Evolutionary conservation across 1,140 invertebrate species (phyloP), one percentile per base, ranked within the genome.

Genomic region (Aphaenogaster ashmeadi): DNA sequence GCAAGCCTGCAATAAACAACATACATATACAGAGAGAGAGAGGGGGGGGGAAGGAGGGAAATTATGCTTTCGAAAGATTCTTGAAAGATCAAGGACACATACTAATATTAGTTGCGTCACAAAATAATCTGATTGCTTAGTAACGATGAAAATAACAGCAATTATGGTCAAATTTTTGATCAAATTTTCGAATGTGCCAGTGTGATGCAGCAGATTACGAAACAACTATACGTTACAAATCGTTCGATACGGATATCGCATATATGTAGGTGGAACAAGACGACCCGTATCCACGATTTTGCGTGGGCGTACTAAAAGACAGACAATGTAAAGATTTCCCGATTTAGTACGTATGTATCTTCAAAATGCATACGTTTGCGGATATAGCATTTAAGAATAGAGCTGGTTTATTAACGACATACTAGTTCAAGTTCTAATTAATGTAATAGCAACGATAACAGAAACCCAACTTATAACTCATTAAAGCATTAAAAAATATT

Each of bases 1-100:
- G 80, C 80, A 84, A 13, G 4, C 3, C 2, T 38, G n/a, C 27
- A 50, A 71, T 62, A 62, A 83, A 83, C 67, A 83, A 60, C 67
- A 7, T 58, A 47, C 8, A 62, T 36, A 38, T n/a, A 77, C 18
- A 64, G 0, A 38, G 6, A 67, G 9, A 44, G n/a, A 21, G 9
- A 67, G 21, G 0, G 21, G 3, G 15, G 7, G 13, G 36, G 0
- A 2, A 5, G 6, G 36, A 1, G 3, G 3, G 18, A 44, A 50
- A 38, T 72, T 44, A n/a, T 38, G 7, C 27, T 38, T 64, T 54
- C 2, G 6, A 44, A 0, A 6, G 11, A n/a, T 71, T 69, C 44
- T 47, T 72, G 36, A 52, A 69, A 69, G 13, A 52, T 80, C 33
- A 80, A 80, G 36, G 44, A 67, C 13, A 47, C n/a, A 13, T 54